phyloP scores from a whole-genome alignment of 2,113 vertebrate species.

The Platanista minor region DNA sequence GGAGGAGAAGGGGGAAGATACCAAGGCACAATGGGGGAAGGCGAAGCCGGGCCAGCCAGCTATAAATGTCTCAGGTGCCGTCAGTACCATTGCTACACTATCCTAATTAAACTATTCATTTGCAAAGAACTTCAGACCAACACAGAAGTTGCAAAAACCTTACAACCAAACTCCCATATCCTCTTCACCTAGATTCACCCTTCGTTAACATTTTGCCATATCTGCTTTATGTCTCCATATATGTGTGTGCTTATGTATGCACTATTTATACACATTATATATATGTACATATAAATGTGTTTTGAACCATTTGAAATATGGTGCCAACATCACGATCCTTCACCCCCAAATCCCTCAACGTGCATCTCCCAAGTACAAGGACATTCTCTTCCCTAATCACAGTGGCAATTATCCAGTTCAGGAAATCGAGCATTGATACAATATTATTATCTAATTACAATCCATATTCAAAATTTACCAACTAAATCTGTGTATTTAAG shows the following conservation, averaged over 20 bases:
- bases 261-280: background rate
- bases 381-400: background rate
- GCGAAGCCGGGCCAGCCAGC: background rate
- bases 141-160: background rate
- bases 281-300: background rate
- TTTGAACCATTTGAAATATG: constrained; percentile 2
- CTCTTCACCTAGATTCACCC: background rate
- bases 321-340: background rate
- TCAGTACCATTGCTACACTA: background rate
- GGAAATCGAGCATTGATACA: background rate
- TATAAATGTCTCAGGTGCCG: background rate
- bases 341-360: background rate
- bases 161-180: background rate
- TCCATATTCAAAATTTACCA: background rate
- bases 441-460: background rate
- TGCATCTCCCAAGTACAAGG: background rate
- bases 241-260: background rate
- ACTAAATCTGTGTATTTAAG: background rate
- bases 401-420: background rate
- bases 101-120: background rate
- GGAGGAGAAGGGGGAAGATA: background rate
- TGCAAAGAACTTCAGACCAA: background rate
- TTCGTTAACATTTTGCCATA: background rate
- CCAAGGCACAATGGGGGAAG: too few species aligned
- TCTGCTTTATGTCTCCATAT: background rate